A percentile compares a stretch with the other conserved stretches of the same genome.
Evolutionary conservation across 2,113 vertebrate genomes (phyloP).

Genomic region (Poicephalus meyeri): DNA sequence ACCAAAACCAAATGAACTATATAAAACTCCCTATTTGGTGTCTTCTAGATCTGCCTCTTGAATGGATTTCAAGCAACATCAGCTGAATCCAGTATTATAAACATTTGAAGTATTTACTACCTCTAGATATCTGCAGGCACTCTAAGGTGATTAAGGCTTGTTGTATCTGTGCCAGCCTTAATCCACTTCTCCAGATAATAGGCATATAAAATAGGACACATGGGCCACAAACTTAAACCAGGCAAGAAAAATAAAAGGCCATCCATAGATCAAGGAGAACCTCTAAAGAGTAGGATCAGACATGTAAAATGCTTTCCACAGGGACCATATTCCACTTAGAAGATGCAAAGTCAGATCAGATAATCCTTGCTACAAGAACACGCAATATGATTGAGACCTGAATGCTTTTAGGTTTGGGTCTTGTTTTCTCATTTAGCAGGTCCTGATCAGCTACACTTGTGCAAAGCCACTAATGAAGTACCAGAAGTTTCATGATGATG

Average conservation of each 20-base stretch:
- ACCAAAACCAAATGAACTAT: not conserved
- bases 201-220: conserved; percentile 15
- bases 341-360: not conserved
- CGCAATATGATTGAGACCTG: not conserved
- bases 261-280: not conserved
- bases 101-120: not conserved
- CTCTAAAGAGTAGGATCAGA: not conserved
- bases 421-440: not conserved
- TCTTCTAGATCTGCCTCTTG: not conserved
- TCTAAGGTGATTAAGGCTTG: not conserved
- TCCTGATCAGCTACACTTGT: not conserved
- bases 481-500: not conserved
- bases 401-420: not conserved
- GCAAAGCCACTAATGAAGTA: not conserved
- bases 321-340: not conserved
- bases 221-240: not conserved
- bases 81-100: not conserved
- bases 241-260: conserved; percentile 4
- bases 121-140: not conserved
- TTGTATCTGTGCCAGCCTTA: conserved; percentile 20
- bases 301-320: not conserved
- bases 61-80: conserved; percentile 20
- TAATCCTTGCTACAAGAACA: not conserved
- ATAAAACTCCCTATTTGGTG: not conserved
- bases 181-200: not conserved